Percentiles rank a stretch among this genome's conserved stretches.
Evolutionary conservation across 2,797 vertebrate genomes (phyloP).

Genomic region (Sitta carolinensis): DNA sequence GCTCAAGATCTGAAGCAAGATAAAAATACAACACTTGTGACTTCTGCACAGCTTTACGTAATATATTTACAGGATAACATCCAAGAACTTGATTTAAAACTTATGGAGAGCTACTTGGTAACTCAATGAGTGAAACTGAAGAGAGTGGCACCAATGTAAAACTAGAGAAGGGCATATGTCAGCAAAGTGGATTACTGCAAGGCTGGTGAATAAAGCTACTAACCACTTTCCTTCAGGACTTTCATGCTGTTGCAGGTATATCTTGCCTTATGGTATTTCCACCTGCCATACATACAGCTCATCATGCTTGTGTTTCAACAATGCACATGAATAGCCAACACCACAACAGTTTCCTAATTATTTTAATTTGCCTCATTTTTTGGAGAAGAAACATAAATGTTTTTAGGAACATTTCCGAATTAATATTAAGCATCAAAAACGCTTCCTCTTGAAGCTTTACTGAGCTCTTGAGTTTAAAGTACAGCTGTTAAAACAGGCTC

Average conservation of each 20-base stretch:
- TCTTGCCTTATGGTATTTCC: background rate
- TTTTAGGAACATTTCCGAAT: background rate
- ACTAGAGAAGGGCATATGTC: background rate
- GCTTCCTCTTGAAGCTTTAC: background rate
- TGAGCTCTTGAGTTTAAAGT: slow-evolving; percentile 1
- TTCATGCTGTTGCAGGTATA: background rate
- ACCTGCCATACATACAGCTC: background rate
- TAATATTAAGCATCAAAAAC: slow-evolving; percentile 9
- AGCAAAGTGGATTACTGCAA: background rate
- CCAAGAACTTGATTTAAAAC: background rate
- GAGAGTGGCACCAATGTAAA: background rate
- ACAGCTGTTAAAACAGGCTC: background rate
- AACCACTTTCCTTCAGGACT: background rate
- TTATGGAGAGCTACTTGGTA: background rate
- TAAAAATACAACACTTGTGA: background rate
- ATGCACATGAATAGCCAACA: background rate
- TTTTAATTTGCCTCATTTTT: slow-evolving; percentile 24
- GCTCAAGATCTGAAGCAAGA: background rate
- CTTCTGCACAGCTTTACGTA: background rate
- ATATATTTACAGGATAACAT: background rate
- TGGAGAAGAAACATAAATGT: background rate
- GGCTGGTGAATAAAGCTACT: background rate
- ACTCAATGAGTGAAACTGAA: background rate
- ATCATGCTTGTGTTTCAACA: background rate
- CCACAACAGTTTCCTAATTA: background rate